Evolutionary conservation across 2,797 vertebrate species (phyloP).

Genomic region (Pantherophis alleghaniensis): DNA sequence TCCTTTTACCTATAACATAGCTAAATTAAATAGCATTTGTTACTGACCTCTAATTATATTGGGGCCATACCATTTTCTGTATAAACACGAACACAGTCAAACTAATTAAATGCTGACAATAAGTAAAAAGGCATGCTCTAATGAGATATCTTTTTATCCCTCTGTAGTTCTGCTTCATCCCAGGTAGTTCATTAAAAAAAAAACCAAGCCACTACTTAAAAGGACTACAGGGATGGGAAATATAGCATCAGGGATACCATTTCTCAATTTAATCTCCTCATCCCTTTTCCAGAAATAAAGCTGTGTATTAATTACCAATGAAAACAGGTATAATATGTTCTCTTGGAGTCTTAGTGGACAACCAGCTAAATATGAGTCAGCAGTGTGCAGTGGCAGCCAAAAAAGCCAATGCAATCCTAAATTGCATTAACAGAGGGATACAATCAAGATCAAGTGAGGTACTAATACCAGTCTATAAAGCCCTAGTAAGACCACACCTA

Average conservation of each 20-base stretch:
- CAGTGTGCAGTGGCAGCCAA: too few relatives aligned
- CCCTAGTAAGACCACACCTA: too few relatives aligned
- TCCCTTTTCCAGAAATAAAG: neutral
- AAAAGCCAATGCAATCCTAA: too few relatives aligned
- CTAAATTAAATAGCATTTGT: slow-evolving; percentile 54
- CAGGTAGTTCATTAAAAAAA: slow-evolving; percentile 71
- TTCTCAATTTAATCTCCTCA: slow-evolving; percentile 67
- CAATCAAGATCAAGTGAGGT: too few relatives aligned
- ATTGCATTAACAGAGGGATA: too few relatives aligned
- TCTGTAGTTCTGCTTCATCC: slow-evolving; percentile 75
- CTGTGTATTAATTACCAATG: neutral
- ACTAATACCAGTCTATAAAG: too few relatives aligned
- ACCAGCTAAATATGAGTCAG: too few relatives aligned
- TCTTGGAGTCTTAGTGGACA: neutral
- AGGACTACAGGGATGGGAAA: slow-evolving; percentile 80
- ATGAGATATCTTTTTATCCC: slow-evolving; percentile 69
- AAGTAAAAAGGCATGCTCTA: slow-evolving; percentile 66
- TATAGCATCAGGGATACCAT: slow-evolving; percentile 76
- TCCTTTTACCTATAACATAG: slow-evolving; percentile 37
- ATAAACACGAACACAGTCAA: slow-evolving; percentile 67
- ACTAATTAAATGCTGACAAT: slow-evolving; percentile 67
- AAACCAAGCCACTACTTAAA: slow-evolving; percentile 77
- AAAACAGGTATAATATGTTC: neutral
- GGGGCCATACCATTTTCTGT: slow-evolving; percentile 48
- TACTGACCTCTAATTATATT: slow-evolving; percentile 63